Conservation (phyloP, 2,797 vertebrate species). For the Ara ararauna region DNA sequence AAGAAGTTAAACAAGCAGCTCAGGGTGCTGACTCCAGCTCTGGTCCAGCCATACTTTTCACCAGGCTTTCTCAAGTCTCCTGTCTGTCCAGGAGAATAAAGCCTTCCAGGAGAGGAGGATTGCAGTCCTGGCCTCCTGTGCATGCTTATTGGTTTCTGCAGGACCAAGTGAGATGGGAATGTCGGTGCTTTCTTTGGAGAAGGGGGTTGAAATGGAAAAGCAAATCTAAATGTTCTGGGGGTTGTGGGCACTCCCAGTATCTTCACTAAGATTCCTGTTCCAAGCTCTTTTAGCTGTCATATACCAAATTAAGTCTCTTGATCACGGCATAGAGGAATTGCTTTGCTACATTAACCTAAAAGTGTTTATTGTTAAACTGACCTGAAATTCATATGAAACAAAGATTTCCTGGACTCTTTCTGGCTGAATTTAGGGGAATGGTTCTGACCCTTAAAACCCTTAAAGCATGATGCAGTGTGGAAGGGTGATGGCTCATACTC, state of each 20-base stretch:
- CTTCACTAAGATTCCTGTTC: neutral
- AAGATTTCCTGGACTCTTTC: neutral
- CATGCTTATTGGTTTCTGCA: neutral
- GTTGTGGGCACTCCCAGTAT: neutral
- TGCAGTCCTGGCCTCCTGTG: neutral
- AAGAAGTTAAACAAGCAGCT: neutral
- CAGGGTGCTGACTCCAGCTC: neutral
- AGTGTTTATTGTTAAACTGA: neutral
- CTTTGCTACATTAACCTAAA: neutral
- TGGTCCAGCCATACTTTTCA: neutral
- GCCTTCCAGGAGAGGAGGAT: neutral
- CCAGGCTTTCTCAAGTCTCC: neutral
- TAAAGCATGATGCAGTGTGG: accelerated
- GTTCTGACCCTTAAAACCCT: neutral
- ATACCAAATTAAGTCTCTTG: neutral
- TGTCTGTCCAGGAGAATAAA: neutral
- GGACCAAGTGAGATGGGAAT: neutral
- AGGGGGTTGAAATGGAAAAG: neutral
- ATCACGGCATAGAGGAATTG: neutral
- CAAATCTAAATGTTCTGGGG: neutral
- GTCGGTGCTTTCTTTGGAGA: neutral
- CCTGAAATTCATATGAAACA: neutral
- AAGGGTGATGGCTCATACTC: neutral
- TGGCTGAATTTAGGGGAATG: neutral
- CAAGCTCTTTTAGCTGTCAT: neutral